Conservation (phyloP, 2,113 vertebrate genomes). For the Heterocephalus glaber region DNA sequence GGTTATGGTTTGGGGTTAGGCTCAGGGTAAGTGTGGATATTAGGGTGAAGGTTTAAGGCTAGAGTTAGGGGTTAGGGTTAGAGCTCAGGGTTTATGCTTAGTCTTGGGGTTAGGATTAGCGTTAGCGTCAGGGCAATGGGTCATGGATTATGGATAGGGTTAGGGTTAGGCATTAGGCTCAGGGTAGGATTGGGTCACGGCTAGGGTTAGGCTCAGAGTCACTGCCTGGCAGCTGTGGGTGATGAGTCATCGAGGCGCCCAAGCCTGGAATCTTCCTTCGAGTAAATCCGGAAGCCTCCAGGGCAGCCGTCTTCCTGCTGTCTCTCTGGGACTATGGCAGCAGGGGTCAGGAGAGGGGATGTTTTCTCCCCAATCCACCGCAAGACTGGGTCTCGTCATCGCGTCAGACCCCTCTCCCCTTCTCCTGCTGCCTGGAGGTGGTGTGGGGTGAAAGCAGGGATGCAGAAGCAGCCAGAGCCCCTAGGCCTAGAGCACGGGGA, state of each 20-base stretch:
- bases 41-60: too few relatives aligned
- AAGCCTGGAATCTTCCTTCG: slow-evolving; percentile 11
- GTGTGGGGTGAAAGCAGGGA: too few relatives aligned
- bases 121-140: background rate
- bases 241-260: background rate
- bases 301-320: background rate
- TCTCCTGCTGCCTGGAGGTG: background rate
- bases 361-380: background rate
- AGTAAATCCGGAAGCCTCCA: background rate
- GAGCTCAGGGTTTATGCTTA: background rate
- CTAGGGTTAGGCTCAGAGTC: background rate
- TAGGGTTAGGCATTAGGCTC: background rate
- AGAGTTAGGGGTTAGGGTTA: background rate
- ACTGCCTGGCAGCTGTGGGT: background rate
- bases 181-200: background rate
- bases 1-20: background rate
- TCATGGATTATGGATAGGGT: background rate
- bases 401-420: background rate
- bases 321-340: background rate
- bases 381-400: background rate
- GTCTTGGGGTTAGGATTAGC: too few relatives aligned
- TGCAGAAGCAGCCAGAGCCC: background rate
- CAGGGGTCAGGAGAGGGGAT: background rate
- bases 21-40: background rate
- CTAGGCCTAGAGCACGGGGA: background rate